Conservation (phyloP, 2,888 invertebrate species). For the Prenolepis imparis region DNA sequence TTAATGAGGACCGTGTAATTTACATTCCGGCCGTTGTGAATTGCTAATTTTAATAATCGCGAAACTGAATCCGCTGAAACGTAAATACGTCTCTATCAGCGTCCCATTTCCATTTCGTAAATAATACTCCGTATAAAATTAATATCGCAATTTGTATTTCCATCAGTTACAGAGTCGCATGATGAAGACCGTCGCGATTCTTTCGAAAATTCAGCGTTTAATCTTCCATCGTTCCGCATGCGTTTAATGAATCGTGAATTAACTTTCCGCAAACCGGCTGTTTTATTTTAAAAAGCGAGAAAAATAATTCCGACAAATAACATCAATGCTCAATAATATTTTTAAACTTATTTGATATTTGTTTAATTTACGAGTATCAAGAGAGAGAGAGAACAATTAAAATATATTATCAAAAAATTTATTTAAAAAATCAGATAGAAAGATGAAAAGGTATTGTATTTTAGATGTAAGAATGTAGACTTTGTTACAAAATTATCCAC, state of each 20-base stretch:
- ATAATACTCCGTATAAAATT: slow-evolving; percentile 52
- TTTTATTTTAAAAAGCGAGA: slow-evolving; percentile 2
- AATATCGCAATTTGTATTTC: slow-evolving; percentile 57
- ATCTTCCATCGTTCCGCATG: slow-evolving; percentile 16
- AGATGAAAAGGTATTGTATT: neutral
- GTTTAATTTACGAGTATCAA: neutral
- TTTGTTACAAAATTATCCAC: neutral
- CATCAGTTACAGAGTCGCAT: slow-evolving; percentile 32
- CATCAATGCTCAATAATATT: neutral
- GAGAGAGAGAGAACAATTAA: neutral
- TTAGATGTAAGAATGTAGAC: neutral
- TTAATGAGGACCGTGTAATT: slow-evolving; percentile 56
- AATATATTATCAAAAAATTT: neutral
- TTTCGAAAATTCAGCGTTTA: slow-evolving; percentile 51
- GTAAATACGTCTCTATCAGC: slow-evolving; percentile 57
- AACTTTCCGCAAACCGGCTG: slow-evolving; percentile 13
- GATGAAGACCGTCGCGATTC: slow-evolving; percentile 41
- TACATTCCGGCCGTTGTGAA: slow-evolving; percentile 41
- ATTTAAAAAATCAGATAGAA: neutral
- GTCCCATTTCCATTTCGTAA: slow-evolving; percentile 51
- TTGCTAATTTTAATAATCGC: slow-evolving; percentile 62
- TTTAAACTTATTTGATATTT: neutral
- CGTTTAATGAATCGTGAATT: slow-evolving; percentile 49
- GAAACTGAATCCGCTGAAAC: slow-evolving; percentile 46
- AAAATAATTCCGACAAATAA: slow-evolving; percentile 14